Conservation (phyloP, 2,888 invertebrate species). For the Luffia ferchaultella region DNA sequence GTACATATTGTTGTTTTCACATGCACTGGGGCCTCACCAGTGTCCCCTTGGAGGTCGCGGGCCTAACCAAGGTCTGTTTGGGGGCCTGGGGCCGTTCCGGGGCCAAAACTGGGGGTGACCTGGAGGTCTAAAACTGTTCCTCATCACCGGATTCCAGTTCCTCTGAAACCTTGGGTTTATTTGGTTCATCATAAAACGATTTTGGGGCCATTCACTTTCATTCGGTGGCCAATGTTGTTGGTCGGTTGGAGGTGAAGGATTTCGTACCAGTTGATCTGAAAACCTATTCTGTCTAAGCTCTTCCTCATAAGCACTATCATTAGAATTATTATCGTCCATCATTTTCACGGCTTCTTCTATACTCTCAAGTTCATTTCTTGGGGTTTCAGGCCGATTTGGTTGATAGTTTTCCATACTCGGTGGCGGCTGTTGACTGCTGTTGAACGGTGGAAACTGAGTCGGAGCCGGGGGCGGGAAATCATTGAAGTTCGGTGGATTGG, state of each 20-base stretch:
- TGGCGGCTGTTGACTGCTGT: too few species aligned
- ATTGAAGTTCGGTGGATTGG: background rate
- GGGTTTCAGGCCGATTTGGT: constrained; percentile 4
- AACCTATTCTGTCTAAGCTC: constrained; percentile 10
- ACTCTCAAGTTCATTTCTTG: background rate
- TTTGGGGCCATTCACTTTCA: background rate
- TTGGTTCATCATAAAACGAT: constrained; percentile 23
- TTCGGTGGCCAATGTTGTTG: constrained; percentile 1
- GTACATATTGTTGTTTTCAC: background rate
- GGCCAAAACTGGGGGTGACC: constrained; percentile 34
- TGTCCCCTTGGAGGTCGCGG: constrained; percentile 45
- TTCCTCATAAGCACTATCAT: constrained; percentile 30
- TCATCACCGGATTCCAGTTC: constrained; percentile 40
- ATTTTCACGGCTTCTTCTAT: constrained; percentile 3
- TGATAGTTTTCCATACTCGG: background rate
- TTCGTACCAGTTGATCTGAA: constrained; percentile 8
- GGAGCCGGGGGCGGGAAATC: too few species aligned
- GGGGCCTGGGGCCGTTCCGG: constrained; percentile 36
- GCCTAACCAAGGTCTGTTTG: constrained; percentile 39
- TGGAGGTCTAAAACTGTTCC: constrained; percentile 31
- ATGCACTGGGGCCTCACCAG: constrained; percentile 37
- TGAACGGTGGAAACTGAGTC: too few species aligned
- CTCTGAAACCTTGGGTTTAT: constrained; percentile 34
- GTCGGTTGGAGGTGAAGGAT: constrained; percentile 18
- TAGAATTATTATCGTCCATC: constrained; percentile 19